Conservation (phyloP, 2,113 vertebrate species). For the Cisticola juncidis region DNA sequence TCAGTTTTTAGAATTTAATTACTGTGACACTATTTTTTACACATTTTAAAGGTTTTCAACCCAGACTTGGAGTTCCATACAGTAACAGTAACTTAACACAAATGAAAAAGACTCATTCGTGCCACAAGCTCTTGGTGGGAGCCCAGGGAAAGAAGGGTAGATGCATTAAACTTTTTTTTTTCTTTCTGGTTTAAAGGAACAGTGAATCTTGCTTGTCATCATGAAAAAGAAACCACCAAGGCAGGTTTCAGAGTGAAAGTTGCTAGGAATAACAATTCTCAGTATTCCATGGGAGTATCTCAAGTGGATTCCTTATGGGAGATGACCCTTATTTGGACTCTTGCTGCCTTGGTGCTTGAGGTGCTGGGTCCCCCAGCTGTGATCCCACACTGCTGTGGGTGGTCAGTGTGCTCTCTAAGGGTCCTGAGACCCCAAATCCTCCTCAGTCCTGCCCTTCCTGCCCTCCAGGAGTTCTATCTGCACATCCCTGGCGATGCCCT, state of each 20-base stretch:
- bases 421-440: background rate
- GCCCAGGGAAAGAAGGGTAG: background rate
- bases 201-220: background rate
- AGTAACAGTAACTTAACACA: accelerated
- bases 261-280: background rate
- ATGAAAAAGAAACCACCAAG: background rate
- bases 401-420: accelerated
- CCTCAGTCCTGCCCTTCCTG: background rate
- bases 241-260: background rate
- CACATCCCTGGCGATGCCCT: accelerated
- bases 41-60: background rate
- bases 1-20: background rate
- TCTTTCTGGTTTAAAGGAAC: background rate
- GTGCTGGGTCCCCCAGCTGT: background rate
- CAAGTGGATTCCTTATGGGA: background rate
- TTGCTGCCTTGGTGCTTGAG: background rate
- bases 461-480: too few relatives aligned
- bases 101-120: background rate
- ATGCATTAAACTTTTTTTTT: background rate
- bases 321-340: background rate
- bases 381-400: background rate
- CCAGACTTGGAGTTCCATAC: background rate
- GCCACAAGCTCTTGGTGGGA: background rate
- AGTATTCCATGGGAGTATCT: background rate
- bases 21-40: background rate